Base-by-base conservation (phyloP, 2,113 vertebrate species). In the Tamias sibiricus region DNA sequence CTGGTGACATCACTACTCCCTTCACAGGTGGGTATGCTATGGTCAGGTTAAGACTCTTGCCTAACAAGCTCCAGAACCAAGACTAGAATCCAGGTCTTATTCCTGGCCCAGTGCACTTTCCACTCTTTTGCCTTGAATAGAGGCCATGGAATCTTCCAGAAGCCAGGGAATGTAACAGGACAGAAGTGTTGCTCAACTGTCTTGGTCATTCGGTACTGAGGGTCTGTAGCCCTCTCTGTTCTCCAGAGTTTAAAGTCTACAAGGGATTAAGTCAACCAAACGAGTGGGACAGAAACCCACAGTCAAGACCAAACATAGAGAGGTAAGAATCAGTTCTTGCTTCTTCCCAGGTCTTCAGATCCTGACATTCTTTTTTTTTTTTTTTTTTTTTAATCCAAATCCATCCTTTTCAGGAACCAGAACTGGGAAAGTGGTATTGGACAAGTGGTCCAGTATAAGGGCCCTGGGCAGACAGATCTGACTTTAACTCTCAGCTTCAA, bases 131-230 rank as follows among this genome's bases (percentile, higher is more conserved):
- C 20, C 30, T 84, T 19, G 42, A 32, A 28, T 19, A 74, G 57
- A 16, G 16, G 13, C n/a, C 30, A 59, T 59, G 28, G 32, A 64
- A 54, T 40, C 19, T 4, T 80, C 44, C 64, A 20, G 54, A 81
- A 86, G 76, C 57, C 44, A 17, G 22, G 13, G 44, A 24, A 16
- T n/a, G 24, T 4, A 16, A 44, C 4, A 59, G 57, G 35, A n/a
- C 8, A 49, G 66, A n/a, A 42, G 40, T 9, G 62, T 11, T 75
- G 76, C 10, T n/a, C 14, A 40, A 7, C 44, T 30, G 24, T 4
- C 11, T 42, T 62, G 13, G 26, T 40, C 37, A 49, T 8, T 44
- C 20, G 11, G 1, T 40, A 79, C 14, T 0, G 1, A 59, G 1
- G 24, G 4, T 30, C 22, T 9, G 24, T 12, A 37, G 37, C 0